Evolutionary conservation across 2,797 vertebrate species (phyloP), one percentile per base, ranked within the genome.

Genomic region (Anniella stebbinsi): DNA sequence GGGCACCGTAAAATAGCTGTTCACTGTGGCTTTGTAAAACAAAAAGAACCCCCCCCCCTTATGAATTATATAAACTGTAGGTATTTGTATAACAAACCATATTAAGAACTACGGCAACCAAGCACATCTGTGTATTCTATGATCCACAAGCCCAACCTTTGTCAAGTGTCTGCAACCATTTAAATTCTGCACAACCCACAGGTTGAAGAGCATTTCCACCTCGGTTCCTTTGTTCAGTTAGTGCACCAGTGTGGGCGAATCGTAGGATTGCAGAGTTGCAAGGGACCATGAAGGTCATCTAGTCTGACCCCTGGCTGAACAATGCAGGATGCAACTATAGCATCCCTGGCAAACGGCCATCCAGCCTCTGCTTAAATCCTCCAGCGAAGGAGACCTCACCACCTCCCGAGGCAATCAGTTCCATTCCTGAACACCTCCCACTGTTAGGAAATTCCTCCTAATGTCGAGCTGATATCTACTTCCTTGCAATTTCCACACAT

Each of bases 141-240:
- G 13, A 17, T 8, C 41, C 17, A 13, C 54, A 66, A 2, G 28
- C 72, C 45, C 30, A 60, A 36, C 10, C 51, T 28, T 15, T 11
- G 28, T 41, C 60, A 8, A n/a, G 45, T 81, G 4, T 81, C 21
- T 9, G 77, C 83, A 87, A 87, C 10, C 10, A 70, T 81, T 84
- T 70, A 87, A 76, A 72, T 92, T 86, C 85, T 63, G 45, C 51
- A 91, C 38, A 36, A 7, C 25, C 81, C 54, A 45, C 54, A 86
- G 91, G 91, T 78, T 69, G 3, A 91, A 89, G 76, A 91, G 87
- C 2, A 63, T 73, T 76, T 76, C 85, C 51, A 54, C 88, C 80
- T 76, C 48, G 57, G 57, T 51, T 67, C 18, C 60, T 30, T 10
- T 18, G 4, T 23, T 45, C 51, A 41, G 17, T 77, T 28, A 36